These are phyloP conservation scores for Taenioides sp. DNA, from an alignment of 2,797 vertebrate genomes.

Conservation along the genomic window DNA sequence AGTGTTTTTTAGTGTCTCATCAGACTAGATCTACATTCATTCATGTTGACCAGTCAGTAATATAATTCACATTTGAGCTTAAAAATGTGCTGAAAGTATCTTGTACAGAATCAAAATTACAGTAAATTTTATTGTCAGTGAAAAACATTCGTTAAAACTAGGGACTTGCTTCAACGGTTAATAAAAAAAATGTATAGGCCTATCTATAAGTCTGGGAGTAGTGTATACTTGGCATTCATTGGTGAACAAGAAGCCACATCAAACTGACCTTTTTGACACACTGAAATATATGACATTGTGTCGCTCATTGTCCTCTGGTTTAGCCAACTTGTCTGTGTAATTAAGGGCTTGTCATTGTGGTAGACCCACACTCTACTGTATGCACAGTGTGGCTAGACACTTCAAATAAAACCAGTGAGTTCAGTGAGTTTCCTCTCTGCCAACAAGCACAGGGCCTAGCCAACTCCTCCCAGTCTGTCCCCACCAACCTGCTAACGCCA, in stretches of 20 bases:
- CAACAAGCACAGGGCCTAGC: neutral
- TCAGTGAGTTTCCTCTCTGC: conserved; percentile 2
- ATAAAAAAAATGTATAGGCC: too few species aligned
- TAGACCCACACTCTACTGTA: conserved; percentile 5
- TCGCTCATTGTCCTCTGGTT: neutral
- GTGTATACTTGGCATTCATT: neutral
- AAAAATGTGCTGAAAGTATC: neutral
- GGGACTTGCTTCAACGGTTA: too few species aligned
- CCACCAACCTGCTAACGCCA: neutral
- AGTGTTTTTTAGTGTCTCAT: neutral
- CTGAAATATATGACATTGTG: conserved; percentile 1
- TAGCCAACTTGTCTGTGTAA: conserved; percentile 3
- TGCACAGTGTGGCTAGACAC: neutral
- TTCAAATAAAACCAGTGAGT: neutral
- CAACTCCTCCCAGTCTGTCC: conserved; percentile 4
- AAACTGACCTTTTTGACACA: neutral
- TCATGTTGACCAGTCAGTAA: neutral
- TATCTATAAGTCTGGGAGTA: neutral
- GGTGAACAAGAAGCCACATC: neutral
- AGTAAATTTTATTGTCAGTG: neutral
- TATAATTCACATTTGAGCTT: too few species aligned
- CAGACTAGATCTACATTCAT: neutral
- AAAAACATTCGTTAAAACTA: too few species aligned
- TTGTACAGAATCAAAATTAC: neutral
- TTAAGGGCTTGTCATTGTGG: conserved; percentile 1